phyloP scores from a whole-genome alignment of 2,888 invertebrate genomes.

The Philonicus albiceps region DNA sequence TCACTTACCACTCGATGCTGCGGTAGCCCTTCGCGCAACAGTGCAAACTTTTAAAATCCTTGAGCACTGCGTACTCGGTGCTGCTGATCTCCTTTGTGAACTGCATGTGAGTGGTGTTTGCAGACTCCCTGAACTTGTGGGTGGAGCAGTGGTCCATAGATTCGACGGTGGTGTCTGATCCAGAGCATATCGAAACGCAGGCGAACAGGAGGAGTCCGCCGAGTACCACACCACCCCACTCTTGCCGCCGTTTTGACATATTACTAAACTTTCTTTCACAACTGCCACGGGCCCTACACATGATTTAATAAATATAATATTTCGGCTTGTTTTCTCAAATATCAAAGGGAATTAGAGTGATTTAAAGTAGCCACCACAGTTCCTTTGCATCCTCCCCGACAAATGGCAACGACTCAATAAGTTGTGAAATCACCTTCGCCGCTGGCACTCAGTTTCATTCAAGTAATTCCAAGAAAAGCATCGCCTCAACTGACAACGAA shows the following conservation, averaged over 20 bases:
- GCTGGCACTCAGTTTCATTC: neutral
- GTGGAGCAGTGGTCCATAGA: constrained; percentile 49
- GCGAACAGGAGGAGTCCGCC: neutral
- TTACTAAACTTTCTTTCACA: neutral
- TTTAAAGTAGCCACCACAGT: neutral
- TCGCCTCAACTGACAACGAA: neutral
- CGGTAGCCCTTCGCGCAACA: constrained; percentile 80
- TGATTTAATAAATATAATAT: neutral
- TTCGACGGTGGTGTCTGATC: neutral
- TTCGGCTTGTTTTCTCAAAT: neutral
- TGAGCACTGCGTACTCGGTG: constrained; percentile 73
- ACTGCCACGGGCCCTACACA: neutral
- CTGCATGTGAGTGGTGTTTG: constrained; percentile 71
- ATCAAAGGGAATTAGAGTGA: neutral
- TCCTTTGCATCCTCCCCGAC: neutral
- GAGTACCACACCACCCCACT: neutral
- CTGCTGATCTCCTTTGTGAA: constrained; percentile 77
- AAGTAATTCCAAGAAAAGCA: constrained; percentile 4
- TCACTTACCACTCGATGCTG: constrained; percentile 80
- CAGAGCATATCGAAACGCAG: neutral
- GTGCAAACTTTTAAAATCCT: constrained; percentile 77
- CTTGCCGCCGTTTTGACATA: neutral
- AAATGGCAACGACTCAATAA: neutral
- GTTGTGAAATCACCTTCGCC: constrained; percentile 1
- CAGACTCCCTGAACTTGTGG: constrained; percentile 46